Base-by-base conservation (phyloP, 2,888 invertebrate genomes). In the Trichopoda pennipes region DNA sequence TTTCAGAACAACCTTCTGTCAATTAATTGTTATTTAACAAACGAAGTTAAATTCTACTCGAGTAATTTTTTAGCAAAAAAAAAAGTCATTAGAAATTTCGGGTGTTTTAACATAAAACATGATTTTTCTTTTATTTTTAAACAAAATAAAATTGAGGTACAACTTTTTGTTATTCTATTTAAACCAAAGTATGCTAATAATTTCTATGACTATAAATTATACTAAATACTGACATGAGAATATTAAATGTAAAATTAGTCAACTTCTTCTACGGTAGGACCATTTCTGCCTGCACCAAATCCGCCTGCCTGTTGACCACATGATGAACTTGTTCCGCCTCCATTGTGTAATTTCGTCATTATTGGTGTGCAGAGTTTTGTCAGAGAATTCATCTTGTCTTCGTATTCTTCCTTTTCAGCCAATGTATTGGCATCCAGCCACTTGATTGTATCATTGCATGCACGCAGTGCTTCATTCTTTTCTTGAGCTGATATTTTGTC, bases 351-450 rank as follows among this genome's bases (percentile, higher is more conserved):
- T 51, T 61, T 78, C 2, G 63, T 83, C 86, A 86, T 86, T n/a
- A 85, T 91, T 90, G 60, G 86, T 55, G 88, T 88, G 85, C 91
- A 91, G 3, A 87, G 73, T n/a, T 87, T 86, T 10, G 89, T 89
- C 42, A 91, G 44, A 16, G 83, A 80, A 16, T 85, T 81, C 81
- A 85, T 77, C 60, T 85, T 85, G 49, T 87, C 73, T 93, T 96
- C 95, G 84, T 94, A 93, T 85, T 96, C 96, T 91, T 94, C 93
- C 85, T 94, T 94, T 66, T 95, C 94, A 3, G 96, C 96, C 55
- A 95, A 91, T 3, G 93, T 93, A 88, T 96, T 96, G 19, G 91
- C 90, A 85, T 97, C 97, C 81, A 96, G 90, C 95, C 95, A 96
- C 69, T 91, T 92, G 70, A 95, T 90, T 42, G 93, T 92, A 47